These are phyloP conservation scores for Scarus forsteni DNA, from an alignment of 2,797 vertebrate genomes.

Conservation along the genomic window DNA sequence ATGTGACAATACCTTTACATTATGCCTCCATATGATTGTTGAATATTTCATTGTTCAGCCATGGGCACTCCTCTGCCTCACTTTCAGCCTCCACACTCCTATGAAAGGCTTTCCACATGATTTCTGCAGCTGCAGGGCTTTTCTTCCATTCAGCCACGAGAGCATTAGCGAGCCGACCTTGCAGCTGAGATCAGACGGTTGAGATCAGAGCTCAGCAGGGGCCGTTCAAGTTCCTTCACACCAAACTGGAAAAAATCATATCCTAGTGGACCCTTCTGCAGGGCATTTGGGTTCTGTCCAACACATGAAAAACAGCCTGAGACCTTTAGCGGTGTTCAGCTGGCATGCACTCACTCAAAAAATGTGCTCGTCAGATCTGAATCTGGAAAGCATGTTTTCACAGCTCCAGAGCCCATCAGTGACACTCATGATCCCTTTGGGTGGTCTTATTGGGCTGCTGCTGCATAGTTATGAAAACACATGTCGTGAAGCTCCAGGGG, in stretches of 20 bases:
- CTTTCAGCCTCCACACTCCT: background rate
- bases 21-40: background rate
- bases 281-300: background rate
- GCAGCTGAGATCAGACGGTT: background rate
- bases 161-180: conserved; percentile 2
- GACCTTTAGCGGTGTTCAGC: background rate
- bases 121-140: background rate
- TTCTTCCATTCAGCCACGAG: background rate
- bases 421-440: background rate
- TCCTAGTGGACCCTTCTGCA: background rate
- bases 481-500: conserved; percentile 21
- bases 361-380: background rate
- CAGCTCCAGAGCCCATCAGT: background rate
- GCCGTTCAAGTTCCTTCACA: background rate
- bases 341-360: background rate
- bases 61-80: background rate
- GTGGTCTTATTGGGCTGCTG: conserved; percentile 11
- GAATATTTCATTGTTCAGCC: background rate
- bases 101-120: background rate
- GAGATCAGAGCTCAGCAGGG: background rate
- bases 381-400: background rate
- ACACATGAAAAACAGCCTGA: background rate
- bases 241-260: background rate
- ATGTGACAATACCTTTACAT: background rate
- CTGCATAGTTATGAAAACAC: conserved; percentile 6